These are phyloP conservation scores for Lamellibrachia columna DNA, from an alignment of 2,888 invertebrate species.

Conservation along the genomic window DNA sequence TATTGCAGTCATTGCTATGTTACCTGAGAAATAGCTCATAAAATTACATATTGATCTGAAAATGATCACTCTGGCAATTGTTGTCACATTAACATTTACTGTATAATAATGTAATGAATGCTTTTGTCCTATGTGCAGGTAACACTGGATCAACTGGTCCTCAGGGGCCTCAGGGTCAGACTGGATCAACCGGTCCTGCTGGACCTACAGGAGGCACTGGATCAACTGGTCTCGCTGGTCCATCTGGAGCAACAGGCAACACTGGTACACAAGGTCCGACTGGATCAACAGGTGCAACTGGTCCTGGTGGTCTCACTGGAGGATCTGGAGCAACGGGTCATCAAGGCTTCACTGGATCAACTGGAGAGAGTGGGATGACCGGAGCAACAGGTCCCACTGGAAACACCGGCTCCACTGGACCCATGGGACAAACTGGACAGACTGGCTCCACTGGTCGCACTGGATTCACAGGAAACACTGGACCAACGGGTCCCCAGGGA, in stretches of 20 bases:
- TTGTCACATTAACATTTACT: background rate
- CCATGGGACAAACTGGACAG: constrained; percentile 19
- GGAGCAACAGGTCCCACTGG: constrained; percentile 24
- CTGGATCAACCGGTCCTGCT: constrained; percentile 19
- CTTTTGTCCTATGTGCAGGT: background rate
- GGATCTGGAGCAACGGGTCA: background rate
- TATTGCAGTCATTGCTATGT: background rate
- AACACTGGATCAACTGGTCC: constrained; percentile 17
- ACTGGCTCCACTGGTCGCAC: constrained; percentile 13
- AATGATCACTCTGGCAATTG: background rate
- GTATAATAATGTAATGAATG: background rate
- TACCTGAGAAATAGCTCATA: background rate
- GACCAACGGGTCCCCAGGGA: constrained; percentile 20
- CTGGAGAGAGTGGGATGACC: constrained; percentile 3
- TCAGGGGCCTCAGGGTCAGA: background rate
- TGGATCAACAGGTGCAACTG: background rate
- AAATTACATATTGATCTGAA: background rate
- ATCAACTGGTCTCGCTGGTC: background rate
- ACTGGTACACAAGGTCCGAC: background rate
- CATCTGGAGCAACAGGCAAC: background rate
- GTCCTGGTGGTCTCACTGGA: background rate
- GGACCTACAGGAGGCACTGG: background rate
- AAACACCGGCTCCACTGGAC: constrained; percentile 19
- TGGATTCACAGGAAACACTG: constrained; percentile 21
- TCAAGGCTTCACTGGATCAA: constrained; percentile 7